These are phyloP conservation scores for Monodelphis domestica DNA, from an alignment of 2,797 vertebrate species.

Conservation along the genomic window DNA sequence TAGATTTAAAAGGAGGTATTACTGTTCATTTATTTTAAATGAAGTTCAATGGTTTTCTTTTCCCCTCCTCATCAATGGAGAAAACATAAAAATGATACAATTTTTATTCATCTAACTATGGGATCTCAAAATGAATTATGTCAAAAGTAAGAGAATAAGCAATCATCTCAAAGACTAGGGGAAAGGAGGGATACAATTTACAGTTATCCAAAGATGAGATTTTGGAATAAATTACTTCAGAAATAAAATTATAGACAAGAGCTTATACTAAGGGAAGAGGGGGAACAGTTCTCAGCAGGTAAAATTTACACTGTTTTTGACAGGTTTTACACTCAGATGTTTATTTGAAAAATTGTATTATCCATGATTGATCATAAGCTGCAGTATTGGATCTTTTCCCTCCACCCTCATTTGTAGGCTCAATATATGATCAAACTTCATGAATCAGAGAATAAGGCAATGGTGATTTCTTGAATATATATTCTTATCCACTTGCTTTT, in stretches of 20 bases:
- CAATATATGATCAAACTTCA: slow-evolving; percentile 58
- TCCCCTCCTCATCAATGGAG: not conserved
- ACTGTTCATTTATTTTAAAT: not conserved
- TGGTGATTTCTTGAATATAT: slow-evolving; percentile 58
- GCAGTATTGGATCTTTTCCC: slow-evolving; percentile 37
- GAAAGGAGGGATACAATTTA: not conserved
- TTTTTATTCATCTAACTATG: not conserved
- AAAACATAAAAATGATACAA: not conserved
- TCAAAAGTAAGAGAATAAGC: slow-evolving; percentile 31
- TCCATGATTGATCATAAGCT: not conserved
- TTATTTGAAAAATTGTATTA: slow-evolving; percentile 73
- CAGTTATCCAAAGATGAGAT: not conserved
- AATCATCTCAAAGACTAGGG: not conserved
- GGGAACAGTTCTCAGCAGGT: not conserved
- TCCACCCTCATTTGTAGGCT: not conserved
- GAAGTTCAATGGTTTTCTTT: not conserved
- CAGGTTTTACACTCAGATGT: slow-evolving; percentile 26
- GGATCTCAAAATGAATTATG: not conserved
- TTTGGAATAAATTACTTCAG: slow-evolving; percentile 28
- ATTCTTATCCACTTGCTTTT: slow-evolving; percentile 64
- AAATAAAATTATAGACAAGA: slow-evolving; percentile 29
- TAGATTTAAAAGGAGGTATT: not conserved
- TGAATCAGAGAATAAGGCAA: slow-evolving; percentile 11
- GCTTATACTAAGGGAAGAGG: slow-evolving; percentile 3
- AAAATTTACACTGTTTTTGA: slow-evolving; percentile 57